phyloP scores from a whole-genome alignment of 2,797 vertebrate species.

The Siniperca obscura region DNA sequence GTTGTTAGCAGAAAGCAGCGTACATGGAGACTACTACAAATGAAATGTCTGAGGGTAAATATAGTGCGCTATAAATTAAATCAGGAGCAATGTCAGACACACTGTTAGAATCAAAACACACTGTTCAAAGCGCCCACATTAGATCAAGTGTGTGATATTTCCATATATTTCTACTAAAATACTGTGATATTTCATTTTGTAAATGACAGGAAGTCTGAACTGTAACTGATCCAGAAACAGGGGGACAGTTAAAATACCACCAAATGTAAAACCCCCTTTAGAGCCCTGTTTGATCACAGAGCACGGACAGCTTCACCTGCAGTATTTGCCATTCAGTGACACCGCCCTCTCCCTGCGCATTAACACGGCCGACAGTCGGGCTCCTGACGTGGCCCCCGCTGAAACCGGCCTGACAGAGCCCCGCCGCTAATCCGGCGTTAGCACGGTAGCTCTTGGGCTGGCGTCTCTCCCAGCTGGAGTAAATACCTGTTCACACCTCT shows the following conservation, averaged over 20 bases:
- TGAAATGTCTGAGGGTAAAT: no score
- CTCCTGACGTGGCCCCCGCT: slow-evolving; percentile 12
- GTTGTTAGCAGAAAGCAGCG: no score
- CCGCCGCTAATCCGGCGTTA: slow-evolving; percentile 79
- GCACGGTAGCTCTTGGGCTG: slow-evolving; percentile 60
- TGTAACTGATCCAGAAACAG: background rate
- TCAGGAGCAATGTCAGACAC: no score
- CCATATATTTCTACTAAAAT: background rate
- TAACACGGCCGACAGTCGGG: slow-evolving; percentile 6
- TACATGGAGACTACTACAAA: no score
- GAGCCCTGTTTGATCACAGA: slow-evolving; percentile 14
- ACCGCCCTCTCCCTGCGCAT: background rate
- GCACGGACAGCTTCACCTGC: background rate
- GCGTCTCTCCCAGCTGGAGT: slow-evolving; percentile 73
- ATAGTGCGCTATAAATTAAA: background rate
- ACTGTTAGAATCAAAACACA: no score
- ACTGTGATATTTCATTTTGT: background rate
- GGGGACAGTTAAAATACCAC: background rate
- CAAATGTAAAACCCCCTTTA: background rate
- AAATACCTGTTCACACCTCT: slow-evolving; percentile 77
- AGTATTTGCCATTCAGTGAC: background rate
- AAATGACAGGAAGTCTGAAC: background rate
- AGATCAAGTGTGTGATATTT: no score
- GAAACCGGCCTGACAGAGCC: slow-evolving; percentile 68
- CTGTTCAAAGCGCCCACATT: background rate